Percentiles rank a stretch among this genome's conserved stretches.
Conservation (phyloP, 2,113 vertebrate genomes). For the Nothobranchius kuhntae region DNA sequence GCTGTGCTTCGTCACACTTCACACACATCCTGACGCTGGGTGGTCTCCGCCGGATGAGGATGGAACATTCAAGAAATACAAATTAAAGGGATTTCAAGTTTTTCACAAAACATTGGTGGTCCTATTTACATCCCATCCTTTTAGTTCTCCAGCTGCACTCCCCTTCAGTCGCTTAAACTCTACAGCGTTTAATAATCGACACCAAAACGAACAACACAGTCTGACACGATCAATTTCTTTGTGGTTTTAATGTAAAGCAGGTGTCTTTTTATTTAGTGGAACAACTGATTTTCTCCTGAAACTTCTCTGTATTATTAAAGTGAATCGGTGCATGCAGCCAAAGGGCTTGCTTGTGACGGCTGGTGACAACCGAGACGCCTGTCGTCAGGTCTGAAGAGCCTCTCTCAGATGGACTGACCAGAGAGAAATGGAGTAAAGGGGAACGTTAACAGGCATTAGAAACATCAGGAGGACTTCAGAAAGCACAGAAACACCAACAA, state of each 20-base stretch:
- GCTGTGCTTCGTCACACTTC: conserved; percentile 72
- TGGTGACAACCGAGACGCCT: conserved; percentile 34
- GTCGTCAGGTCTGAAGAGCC: conserved; percentile 16
- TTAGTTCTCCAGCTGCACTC: conserved; percentile 17
- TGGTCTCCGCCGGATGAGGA: conserved; percentile 58
- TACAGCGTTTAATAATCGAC: conserved; percentile 36
- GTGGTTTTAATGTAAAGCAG: conserved; percentile 11
- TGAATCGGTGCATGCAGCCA: conserved; percentile 48
- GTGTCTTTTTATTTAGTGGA: conserved; percentile 14
- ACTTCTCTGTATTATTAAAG: conserved; percentile 52
- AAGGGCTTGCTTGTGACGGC: conserved; percentile 36
- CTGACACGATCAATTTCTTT: conserved; percentile 1
- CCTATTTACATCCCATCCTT: conserved; percentile 63
- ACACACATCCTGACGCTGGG: conserved; percentile 40
- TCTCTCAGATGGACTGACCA: conserved; percentile 4
- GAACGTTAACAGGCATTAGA: conserved; percentile 22
- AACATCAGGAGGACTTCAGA: conserved; percentile 13
- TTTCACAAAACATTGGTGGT: conserved; percentile 59
- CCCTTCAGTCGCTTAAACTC: conserved; percentile 13
- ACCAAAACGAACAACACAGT: conserved; percentile 14
- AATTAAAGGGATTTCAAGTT: conserved; percentile 79
- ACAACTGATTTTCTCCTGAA: conserved; percentile 46
- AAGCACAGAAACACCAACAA: neutral
- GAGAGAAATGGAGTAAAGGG: conserved; percentile 12
- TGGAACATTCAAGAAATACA: conserved; percentile 69